Conservation (phyloP, 2,888 invertebrate species). For the Automeris io region DNA sequence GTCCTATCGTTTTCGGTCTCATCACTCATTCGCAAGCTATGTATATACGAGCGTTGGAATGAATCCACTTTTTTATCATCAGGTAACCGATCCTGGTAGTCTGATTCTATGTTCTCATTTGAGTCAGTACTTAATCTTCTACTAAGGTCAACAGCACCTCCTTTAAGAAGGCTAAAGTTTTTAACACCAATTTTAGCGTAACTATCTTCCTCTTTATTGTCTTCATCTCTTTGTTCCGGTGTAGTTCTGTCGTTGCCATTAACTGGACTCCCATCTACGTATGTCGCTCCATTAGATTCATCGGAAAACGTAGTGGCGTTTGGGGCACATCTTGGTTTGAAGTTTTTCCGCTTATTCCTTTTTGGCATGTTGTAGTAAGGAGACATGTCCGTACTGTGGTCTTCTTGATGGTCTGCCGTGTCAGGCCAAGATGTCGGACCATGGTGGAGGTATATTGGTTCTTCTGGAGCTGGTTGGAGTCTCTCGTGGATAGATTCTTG, state of each 20-base stretch:
- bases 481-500: constrained; percentile 75
- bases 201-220: constrained; percentile 43
- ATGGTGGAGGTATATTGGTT: constrained; percentile 66
- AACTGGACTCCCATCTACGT: constrained; percentile 47
- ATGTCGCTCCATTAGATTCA: constrained; percentile 60
- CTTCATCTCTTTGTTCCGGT: constrained; percentile 42
- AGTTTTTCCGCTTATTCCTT: constrained; percentile 87
- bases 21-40: constrained; percentile 64
- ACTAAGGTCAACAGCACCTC: constrained; percentile 69
- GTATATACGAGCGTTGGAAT: constrained; percentile 70
- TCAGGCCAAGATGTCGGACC: constrained; percentile 74
- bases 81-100: constrained; percentile 64
- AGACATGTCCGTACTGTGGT: constrained; percentile 56
- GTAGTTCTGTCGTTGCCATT: constrained; percentile 62
- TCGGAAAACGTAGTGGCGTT: constrained; percentile 71
- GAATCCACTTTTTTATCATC: constrained; percentile 65
- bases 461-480: constrained; percentile 63
- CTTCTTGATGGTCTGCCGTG: constrained; percentile 54
- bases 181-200: constrained; percentile 69
- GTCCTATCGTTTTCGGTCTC: constrained; percentile 56
- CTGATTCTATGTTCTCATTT: constrained; percentile 70
- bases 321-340: constrained; percentile 85
- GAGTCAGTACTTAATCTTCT: constrained; percentile 71
- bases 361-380: constrained; percentile 76
- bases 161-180: constrained; percentile 67